Evolutionary conservation across 2,797 vertebrate species (phyloP), one percentile per base, ranked within the genome.

Genomic region (Myotis pilosus): DNA sequence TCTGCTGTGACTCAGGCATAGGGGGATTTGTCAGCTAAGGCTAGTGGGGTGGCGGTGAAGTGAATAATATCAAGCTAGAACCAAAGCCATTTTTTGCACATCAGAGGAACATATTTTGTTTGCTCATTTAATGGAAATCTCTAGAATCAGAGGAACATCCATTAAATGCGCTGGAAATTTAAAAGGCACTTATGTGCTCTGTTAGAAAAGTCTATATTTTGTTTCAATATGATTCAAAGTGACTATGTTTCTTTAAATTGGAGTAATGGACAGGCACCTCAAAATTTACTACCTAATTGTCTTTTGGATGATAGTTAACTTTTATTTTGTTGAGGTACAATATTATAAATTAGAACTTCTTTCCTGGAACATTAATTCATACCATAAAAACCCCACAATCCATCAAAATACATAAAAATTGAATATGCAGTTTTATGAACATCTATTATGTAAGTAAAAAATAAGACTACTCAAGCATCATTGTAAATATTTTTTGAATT

Each of bases 401-500:
- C 3, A 90, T 84, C 19, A 53, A 16, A 81, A 75, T 23, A 49
- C 5, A 71, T 69, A 16, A 57, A 84, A 89, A 79, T 76, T 79
- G 66, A 47, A 44, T 49, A 76, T n/a, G n/a, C 8, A 22, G 19
- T 68, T 87, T 75, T 79, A 76, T 83, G 69, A 41, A 36, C 4
- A 71, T 79, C n/a, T 20, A 66, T 60, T 71, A 41, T 49, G 0
- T 55, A 88, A 71, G 6, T 94, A 53, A 94, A 95, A 95, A 86
- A 84, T 85, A 79, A 44, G 76, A n/a, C 8, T 60, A 9, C 47
- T 79, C 41, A 60, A 57, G 1, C 22, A 89, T 66, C 22, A 17
- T 8, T 85, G 30, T 12, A 89, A 76, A 81, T 75, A 74, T 41
- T 90, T 23, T 78, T 88, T 89, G 13, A 92, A 78, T 13, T 3